phyloP scores from a whole-genome alignment of 1,140 invertebrate genomes.

The Atta cephalotes region DNA sequence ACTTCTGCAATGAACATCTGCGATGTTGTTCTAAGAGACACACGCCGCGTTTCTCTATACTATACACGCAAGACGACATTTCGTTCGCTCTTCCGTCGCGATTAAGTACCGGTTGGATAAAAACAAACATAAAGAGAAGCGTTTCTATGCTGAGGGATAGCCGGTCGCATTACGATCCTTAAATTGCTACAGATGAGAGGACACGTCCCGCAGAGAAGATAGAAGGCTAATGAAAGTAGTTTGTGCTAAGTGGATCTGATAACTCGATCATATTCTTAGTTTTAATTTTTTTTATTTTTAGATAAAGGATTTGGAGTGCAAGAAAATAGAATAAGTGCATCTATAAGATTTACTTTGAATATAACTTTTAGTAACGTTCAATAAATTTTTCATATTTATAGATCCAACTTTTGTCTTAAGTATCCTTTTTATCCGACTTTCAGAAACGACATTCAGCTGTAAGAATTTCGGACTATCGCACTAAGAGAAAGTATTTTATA shows the following conservation, averaged over 20 bases:
- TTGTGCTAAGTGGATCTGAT: slow-evolving; percentile 9
- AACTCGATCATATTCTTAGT: not conserved
- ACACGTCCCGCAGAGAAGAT: not conserved
- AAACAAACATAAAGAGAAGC: not conserved
- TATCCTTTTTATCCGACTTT: not conserved
- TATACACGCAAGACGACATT: not conserved
- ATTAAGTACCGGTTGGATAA: slow-evolving; percentile 22
- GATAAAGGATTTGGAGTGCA: too few species aligned
- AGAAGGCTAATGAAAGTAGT: not conserved
- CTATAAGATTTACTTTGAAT: slow-evolving; percentile 7
- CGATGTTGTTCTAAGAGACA: slow-evolving; percentile 27
- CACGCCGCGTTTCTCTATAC: not conserved
- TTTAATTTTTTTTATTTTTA: not conserved
- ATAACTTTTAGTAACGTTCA: not conserved
- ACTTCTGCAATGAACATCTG: not conserved
- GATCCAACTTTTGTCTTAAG: not conserved
- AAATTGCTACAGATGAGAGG: slow-evolving; percentile 19
- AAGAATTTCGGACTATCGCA: not conserved
- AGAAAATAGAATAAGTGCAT: not conserved
- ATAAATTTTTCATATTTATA: not conserved
- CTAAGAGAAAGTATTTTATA: too few species aligned
- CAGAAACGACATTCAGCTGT: not conserved
- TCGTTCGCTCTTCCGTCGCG: slow-evolving; percentile 9
- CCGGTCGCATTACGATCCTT: slow-evolving; percentile 24
- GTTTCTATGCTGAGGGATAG: slow-evolving; percentile 26